Evolutionary conservation across 2,113 vertebrate genomes (phyloP), one percentile per base, ranked within the genome.

Genomic region (Pomatostomus ruficeps): DNA sequence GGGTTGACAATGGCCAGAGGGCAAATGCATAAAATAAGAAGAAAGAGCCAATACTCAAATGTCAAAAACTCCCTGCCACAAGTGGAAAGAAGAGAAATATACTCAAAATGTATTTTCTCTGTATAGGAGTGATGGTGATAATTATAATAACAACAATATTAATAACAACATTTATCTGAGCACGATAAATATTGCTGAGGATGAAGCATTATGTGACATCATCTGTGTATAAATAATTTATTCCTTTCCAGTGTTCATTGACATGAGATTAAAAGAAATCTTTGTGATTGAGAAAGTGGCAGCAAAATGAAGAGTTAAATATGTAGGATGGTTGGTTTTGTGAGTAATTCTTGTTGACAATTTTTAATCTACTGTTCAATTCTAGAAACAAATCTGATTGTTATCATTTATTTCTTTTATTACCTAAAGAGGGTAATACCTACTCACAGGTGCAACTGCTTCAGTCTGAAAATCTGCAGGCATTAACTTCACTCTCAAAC

Each of bases 1-100:
- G 59, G 70, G 33, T 43, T 97, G 88, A 89, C 85, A 96, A 62
- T 28, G 80, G 74, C 89, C 73, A 67, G 83, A 85, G 70, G 96
- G 77, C 24, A 84, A 93, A 91, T 68, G 58, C 57, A 88, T 89
- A 86, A 79, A 89, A 81, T 33, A 70, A 48, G 74, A 73, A 95
- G 59, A 54, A 91, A 85, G 12, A 91, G 23, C 23, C 24, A 11
- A 29, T 77, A 77, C 57, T 86, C 71, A 89, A 73, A 92, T 74
- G 63, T 84, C 80, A 96, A 79, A 84, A 82, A 73, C 25, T 43
- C 51, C 15, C 6, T 71, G 38, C 85, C 8, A 12, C 12, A 93
- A 95, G 68, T 57, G 46, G 48, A 88, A 89, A 49, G 68, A 86
- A 74, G 49, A 48, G 8, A 73, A 79, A 66, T 58, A 23, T 43